phyloP scores from a whole-genome alignment of 2,888 invertebrate genomes.

The Thelaira solivaga region DNA sequence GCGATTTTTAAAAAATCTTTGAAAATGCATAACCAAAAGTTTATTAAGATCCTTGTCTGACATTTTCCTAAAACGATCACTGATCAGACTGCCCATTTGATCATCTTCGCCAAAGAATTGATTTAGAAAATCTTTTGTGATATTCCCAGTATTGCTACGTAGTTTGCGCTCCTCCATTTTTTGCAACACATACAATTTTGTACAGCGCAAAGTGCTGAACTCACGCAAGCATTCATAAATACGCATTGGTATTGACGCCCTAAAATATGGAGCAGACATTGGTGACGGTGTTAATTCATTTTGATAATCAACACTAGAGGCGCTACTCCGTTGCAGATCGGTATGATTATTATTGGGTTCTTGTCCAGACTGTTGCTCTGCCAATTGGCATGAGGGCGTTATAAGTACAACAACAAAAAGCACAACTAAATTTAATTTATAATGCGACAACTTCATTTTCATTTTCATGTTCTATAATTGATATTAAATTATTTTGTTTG shows the following conservation, averaged over 20 bases:
- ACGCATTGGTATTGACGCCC: slow-evolving; percentile 74
- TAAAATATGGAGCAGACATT: slow-evolving; percentile 71
- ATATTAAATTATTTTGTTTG: not conserved
- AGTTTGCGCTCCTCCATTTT: slow-evolving; percentile 76
- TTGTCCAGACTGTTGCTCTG: slow-evolving; percentile 25
- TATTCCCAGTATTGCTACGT: slow-evolving; percentile 69
- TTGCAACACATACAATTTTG: slow-evolving; percentile 79
- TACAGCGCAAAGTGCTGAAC: slow-evolving; percentile 78
- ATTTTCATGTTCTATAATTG: slow-evolving; percentile 6
- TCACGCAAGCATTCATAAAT: slow-evolving; percentile 75
- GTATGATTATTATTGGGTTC: slow-evolving; percentile 21
- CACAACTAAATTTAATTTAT: slow-evolving; percentile 57
- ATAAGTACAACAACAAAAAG: slow-evolving; percentile 36
- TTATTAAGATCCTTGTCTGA: slow-evolving; percentile 78
- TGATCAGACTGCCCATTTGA: slow-evolving; percentile 69
- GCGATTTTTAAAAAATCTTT: slow-evolving; percentile 78
- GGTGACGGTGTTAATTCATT: slow-evolving; percentile 6
- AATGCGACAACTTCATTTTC: not conserved
- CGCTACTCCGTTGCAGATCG: slow-evolving; percentile 16
- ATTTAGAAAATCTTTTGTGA: slow-evolving; percentile 74
- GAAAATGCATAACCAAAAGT: slow-evolving; percentile 78
- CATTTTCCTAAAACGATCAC: slow-evolving; percentile 78
- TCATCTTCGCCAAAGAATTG: slow-evolving; percentile 73
- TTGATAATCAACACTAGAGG: slow-evolving; percentile 54
- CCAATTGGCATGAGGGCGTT: slow-evolving; percentile 59